Base-by-base conservation (phyloP, 2,888 invertebrate species). In the Calameuta idolon region DNA sequence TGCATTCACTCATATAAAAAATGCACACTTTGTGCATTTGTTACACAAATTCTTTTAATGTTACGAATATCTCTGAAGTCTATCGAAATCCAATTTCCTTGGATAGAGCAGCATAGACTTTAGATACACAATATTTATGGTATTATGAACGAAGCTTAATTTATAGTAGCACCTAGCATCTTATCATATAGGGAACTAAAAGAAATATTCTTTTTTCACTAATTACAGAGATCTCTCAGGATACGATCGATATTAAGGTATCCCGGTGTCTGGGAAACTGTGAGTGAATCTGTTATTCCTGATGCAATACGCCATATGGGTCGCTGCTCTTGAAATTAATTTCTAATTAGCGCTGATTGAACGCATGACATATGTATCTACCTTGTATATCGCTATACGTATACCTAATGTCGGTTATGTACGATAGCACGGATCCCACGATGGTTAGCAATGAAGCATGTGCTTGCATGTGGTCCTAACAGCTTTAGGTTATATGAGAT, bases 331-430 rank as follows among this genome's bases (percentile, higher is more conserved):
- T 1, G 34, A 69, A 77, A 77, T 74, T 74, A 77, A 77, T 74
- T 77, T 74, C 33, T 74, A 74, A 77, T 77, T 74, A 77, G 74
- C 30, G 15, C 37, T 74, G 74, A 73, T 76, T 55, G 37, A 55
- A 73, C 33, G n/a, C 71, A 40, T 76, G 69, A 35, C 76, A 76
- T 68, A 34, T 73, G 55, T 55, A 55, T 23, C 55, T 55, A 23
- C 55, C 55, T 55, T 55, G 55, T 23, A 9, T 55, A 55, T 55
- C 23, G 23, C 23, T 55, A 55, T 23, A 55, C 23, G 55, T 55
- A 55, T 55, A 55, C 9, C 55, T 55, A 23, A 23, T 55, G 55
- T 2, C 23, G 23, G 55, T 40, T 15, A 40, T 40, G 15, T 40
- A 40, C 15, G 23, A 55, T 55, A 55, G 23, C 5, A 5, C 55